A percentile compares a stretch with the other conserved stretches of the same genome.
phyloP scores from a whole-genome alignment of 1,140 invertebrate genomes.

The Euschistus heros region DNA sequence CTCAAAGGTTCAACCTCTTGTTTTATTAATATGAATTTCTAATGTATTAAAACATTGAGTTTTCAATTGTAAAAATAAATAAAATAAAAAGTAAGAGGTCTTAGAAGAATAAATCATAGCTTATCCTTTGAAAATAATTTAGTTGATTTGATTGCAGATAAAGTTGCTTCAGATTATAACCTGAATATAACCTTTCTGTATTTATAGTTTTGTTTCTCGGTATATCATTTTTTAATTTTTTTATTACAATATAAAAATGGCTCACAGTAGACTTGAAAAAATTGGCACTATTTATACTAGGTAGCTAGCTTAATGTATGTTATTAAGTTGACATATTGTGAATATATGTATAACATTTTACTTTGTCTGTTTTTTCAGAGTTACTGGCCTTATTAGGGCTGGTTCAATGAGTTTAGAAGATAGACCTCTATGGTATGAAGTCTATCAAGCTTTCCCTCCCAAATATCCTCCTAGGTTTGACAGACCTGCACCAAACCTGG shows the following conservation, averaged over 20 bases:
- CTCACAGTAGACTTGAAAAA: conserved; percentile 55
- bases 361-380: conserved; percentile 41
- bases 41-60: no score
- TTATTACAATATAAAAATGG: conserved; percentile 37
- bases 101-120: no score
- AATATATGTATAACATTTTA: background rate
- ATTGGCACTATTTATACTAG: conserved; percentile 59
- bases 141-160: no score
- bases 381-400: conserved; percentile 59
- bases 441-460: conserved; percentile 80
- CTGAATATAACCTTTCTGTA: no score
- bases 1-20: no score
- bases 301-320: conserved; percentile 35
- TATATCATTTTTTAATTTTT: no score
- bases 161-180: no score
- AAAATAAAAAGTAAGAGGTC: no score
- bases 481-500: conserved; percentile 44
- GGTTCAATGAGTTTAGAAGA: conserved; percentile 65
- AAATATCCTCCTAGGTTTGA: conserved; percentile 61
- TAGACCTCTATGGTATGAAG: conserved; percentile 78
- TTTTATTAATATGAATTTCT: no score
- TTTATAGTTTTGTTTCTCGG: no score
- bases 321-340: conserved; percentile 7
- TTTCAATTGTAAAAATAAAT: no score
- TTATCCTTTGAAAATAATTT: no score